phyloP scores from a whole-genome alignment of 2,797 vertebrate genomes.

The Eidolon dupreanum region DNA sequence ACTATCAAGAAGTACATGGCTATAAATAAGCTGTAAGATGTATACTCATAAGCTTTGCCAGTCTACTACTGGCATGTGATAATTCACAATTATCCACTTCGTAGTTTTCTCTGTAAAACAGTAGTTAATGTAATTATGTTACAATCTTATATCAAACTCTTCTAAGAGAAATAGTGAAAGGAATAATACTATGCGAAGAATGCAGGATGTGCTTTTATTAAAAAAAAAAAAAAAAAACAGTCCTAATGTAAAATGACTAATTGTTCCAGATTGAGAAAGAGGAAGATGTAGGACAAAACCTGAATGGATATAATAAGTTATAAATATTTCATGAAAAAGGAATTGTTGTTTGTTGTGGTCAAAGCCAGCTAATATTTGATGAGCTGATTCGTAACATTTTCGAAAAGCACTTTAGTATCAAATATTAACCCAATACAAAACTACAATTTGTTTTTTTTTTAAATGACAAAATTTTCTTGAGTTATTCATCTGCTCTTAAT shows the following conservation, averaged over 20 bases:
- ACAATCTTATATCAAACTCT: background rate
- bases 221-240: background rate
- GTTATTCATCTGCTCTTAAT: background rate
- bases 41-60: background rate
- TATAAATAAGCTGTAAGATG: background rate
- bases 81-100: constrained; percentile 30
- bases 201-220: background rate
- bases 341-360: background rate
- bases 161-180: background rate
- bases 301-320: background rate
- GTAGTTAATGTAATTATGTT: background rate
- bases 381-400: constrained; percentile 1
- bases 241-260: constrained; percentile 33
- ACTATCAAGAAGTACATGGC: background rate
- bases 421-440: background rate
- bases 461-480: background rate
- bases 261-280: constrained; percentile 1
- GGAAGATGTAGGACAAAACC: background rate
- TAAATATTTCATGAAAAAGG: background rate
- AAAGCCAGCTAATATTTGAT: background rate
- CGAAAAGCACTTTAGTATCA: constrained; percentile 26
- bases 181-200: background rate
- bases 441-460: constrained; percentile 15
- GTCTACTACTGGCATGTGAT: background rate
- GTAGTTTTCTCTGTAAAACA: background rate